Percentiles rank a stretch among this genome's conserved stretches.
phyloP scores from a whole-genome alignment of 2,797 vertebrate genomes.

The Miichthys miiuy region DNA sequence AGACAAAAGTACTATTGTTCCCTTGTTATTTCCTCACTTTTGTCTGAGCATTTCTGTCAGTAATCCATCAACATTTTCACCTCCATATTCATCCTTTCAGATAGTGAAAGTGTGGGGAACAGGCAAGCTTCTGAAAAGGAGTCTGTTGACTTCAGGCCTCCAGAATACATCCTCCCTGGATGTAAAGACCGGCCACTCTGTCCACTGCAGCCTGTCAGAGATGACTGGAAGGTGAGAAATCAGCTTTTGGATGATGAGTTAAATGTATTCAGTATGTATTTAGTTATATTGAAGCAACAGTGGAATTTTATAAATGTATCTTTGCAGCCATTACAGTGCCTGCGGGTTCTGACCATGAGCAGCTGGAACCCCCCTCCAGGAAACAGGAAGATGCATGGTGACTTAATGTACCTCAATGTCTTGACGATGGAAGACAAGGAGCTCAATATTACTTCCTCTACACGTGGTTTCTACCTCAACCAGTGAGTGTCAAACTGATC shows the following conservation, averaged over 20 bases:
- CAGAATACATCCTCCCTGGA: slow-evolving; percentile 92
- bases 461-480: slow-evolving; percentile 93
- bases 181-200: slow-evolving; percentile 89
- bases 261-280: neutral
- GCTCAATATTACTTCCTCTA: slow-evolving; percentile 92
- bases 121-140: slow-evolving; percentile 87
- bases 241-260: neutral
- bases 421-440: slow-evolving; percentile 92
- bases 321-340: slow-evolving; percentile 90
- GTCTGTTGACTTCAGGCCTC: slow-evolving; percentile 88
- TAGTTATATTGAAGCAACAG: neutral
- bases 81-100: slow-evolving; percentile 45
- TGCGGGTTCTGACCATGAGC: slow-evolving; percentile 92
- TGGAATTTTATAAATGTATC: neutral
- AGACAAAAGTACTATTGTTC: slow-evolving; percentile 81
- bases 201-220: slow-evolving; percentile 90
- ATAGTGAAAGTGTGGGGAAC: slow-evolving; percentile 70
- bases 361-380: slow-evolving; percentile 97
- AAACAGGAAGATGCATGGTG: slow-evolving; percentile 96
- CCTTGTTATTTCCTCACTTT: slow-evolving; percentile 68
- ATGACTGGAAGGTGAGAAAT: slow-evolving; percentile 89
- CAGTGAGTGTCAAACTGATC: slow-evolving; percentile 86
- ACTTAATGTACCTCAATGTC: slow-evolving; percentile 93
- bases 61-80: neutral
- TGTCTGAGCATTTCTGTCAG: slow-evolving; percentile 61